Evolutionary conservation across 2,888 invertebrate species (phyloP).

Genomic region (Caenorhabditis macrosperma): DNA sequence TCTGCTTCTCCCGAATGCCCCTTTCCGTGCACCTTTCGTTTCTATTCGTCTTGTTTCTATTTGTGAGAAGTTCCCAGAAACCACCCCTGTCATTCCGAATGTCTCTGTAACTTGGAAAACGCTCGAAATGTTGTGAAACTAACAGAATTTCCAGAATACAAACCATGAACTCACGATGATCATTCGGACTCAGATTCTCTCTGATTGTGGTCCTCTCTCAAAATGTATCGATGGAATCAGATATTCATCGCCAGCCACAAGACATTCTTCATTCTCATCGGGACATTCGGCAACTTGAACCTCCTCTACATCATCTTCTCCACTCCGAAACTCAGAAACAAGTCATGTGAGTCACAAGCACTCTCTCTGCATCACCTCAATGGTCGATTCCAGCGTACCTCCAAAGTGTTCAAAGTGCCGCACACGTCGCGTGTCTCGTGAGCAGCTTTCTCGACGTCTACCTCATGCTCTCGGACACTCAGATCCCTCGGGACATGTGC

Average conservation of each 20-base stretch:
- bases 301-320: slow-evolving; percentile 36
- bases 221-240: neutral
- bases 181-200: too few relatives aligned
- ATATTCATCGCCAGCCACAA: slow-evolving; percentile 1
- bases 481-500: slow-evolving; percentile 20
- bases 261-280: slow-evolving; percentile 31
- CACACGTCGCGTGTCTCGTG: slow-evolving; percentile 28
- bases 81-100: too few relatives aligned
- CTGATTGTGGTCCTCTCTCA: too few relatives aligned
- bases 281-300: slow-evolving; percentile 49
- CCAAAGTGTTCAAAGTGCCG: slow-evolving; percentile 22
- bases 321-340: slow-evolving; percentile 21
- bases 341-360: slow-evolving; percentile 57
- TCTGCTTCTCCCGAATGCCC: too few relatives aligned
- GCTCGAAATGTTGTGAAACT: too few relatives aligned
- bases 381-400: slow-evolving; percentile 38
- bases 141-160: too few relatives aligned
- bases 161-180: too few relatives aligned
- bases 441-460: slow-evolving; percentile 44
- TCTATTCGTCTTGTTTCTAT: too few relatives aligned
- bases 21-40: too few relatives aligned
- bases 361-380: too few relatives aligned
- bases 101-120: too few relatives aligned
- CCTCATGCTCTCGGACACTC: slow-evolving; percentile 24
- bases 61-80: too few relatives aligned